Conservation (phyloP, 2,888 invertebrate species). For the Pachydiplax longipennis region DNA sequence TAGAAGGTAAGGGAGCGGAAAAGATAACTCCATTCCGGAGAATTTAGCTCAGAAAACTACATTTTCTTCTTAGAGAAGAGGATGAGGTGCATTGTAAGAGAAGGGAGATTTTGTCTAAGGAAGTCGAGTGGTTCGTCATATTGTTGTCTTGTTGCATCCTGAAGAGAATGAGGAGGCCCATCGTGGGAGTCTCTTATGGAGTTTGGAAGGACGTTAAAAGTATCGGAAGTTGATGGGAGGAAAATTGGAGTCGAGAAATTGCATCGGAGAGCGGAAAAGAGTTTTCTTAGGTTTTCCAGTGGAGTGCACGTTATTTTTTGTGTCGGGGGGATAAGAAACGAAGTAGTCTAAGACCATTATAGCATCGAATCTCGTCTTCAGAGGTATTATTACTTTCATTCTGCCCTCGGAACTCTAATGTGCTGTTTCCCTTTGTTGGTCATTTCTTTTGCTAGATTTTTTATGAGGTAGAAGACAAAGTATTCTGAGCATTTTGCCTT, state of each 20-base stretch:
- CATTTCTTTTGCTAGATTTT: no score
- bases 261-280: background rate
- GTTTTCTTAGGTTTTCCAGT: background rate
- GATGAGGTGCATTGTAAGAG: background rate
- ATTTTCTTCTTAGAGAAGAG: background rate
- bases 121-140: background rate
- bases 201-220: background rate
- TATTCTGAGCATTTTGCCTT: no score
- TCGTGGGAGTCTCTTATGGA: background rate
- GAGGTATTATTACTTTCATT: background rate
- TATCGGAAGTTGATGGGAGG: background rate
- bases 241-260: background rate
- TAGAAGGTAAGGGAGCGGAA: background rate
- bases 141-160: background rate
- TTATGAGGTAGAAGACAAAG: no score
- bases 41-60: background rate
- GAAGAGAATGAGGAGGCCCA: background rate
- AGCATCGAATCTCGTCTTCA: background rate
- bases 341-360: background rate
- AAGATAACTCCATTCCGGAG: constrained; percentile 1
- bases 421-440: no score
- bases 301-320: background rate
- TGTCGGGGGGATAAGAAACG: background rate
- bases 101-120: background rate
- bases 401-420: no score